These are phyloP conservation scores for Nylanderia fulva DNA, from an alignment of 1,140 invertebrate genomes.

Conservation along the genomic window DNA sequence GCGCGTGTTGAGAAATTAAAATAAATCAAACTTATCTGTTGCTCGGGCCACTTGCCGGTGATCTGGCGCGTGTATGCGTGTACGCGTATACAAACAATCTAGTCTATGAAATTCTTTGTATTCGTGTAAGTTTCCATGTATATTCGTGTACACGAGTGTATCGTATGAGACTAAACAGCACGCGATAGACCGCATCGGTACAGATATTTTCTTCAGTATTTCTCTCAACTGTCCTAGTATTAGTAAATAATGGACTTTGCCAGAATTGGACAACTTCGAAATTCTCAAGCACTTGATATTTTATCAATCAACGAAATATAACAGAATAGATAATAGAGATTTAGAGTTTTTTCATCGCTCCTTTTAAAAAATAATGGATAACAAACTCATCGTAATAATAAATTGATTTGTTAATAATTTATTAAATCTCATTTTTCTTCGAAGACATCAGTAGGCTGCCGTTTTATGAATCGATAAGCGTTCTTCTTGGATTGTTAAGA, in stretches of 20 bases:
- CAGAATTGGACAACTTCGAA: background rate
- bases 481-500: constrained; percentile 63
- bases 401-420: no score
- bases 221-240: constrained; percentile 56
- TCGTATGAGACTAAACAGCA: constrained; percentile 62
- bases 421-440: background rate
- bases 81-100: constrained; percentile 7
- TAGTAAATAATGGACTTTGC: constrained; percentile 71
- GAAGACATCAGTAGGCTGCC: background rate
- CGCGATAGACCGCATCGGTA: constrained; percentile 61
- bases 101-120: background rate
- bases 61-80: constrained; percentile 70
- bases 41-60: constrained; percentile 76
- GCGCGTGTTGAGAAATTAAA: constrained; percentile 81
- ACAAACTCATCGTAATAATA: no score
- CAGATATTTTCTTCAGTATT: constrained; percentile 74
- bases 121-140: constrained; percentile 17
- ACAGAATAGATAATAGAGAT: background rate
- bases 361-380: background rate
- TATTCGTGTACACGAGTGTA: background rate
- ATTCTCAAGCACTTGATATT: constrained; percentile 28
- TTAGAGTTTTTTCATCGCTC: background rate
- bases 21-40: constrained; percentile 84
- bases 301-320: background rate
- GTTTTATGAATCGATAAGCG: constrained; percentile 19